Conservation (phyloP, 2,797 vertebrate species). For the Melanotaenia parkinsoni region DNA sequence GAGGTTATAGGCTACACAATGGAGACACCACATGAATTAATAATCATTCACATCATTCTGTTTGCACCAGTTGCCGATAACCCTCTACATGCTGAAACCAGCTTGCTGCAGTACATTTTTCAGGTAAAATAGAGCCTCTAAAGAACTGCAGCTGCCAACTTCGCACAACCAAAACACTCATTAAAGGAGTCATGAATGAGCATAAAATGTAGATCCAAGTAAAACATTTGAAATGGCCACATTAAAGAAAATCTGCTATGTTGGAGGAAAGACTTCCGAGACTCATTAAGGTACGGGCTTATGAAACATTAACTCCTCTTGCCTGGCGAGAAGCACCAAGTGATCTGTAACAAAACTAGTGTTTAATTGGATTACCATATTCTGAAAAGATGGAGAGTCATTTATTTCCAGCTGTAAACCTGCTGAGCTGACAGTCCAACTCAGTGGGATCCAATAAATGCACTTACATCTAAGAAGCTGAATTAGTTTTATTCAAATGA, state of each 20-base stretch:
- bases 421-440: constrained; percentile 59
- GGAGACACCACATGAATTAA: constrained; percentile 64
- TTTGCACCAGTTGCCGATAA: constrained; percentile 54
- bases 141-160: constrained; percentile 18
- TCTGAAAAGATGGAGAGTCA: constrained; percentile 65
- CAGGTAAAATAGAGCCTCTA: constrained; percentile 25
- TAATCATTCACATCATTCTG: constrained; percentile 62
- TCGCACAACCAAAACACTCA: constrained; percentile 27
- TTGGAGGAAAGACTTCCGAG: constrained; percentile 18
- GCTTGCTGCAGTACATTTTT: constrained; percentile 41
- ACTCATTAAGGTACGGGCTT: constrained; percentile 32
- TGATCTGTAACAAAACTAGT: constrained; percentile 52
- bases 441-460: constrained; percentile 28
- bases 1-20: constrained; percentile 57
- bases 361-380: constrained; percentile 70
- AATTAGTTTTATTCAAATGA: constrained; percentile 15
- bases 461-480: constrained; percentile 19
- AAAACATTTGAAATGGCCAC: constrained; percentile 43
- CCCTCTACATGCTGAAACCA: constrained; percentile 37
- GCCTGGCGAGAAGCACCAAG: constrained; percentile 44
- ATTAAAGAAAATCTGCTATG: constrained; percentile 31
- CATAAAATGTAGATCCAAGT: constrained; percentile 39
- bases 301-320: constrained; percentile 56
- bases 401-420: constrained; percentile 65
- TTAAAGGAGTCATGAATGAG: constrained; percentile 27